phyloP scores from a whole-genome alignment of 37 sponge, comb jelly and placozoan genomes.

The Ephydatia muelleri region DNA sequence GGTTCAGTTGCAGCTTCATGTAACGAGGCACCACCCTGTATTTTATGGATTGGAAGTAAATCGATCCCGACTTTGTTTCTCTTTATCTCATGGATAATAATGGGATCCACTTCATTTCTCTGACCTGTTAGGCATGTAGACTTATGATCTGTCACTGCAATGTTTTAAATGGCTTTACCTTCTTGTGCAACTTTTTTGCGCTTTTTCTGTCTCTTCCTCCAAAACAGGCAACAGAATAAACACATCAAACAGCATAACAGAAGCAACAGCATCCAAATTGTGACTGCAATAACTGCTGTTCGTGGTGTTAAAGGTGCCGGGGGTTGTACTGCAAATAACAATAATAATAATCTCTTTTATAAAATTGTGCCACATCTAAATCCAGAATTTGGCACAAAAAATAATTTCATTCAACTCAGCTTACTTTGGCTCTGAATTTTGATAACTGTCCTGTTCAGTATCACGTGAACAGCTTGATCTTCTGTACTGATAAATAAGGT shows the following conservation, averaged over 20 bases:
- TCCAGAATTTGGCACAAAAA: not conserved
- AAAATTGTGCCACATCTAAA: too few relatives aligned
- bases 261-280: not conserved
- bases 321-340: not conserved
- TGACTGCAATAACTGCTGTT: not conserved
- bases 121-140: not conserved
- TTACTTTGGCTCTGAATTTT: not conserved
- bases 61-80: not conserved
- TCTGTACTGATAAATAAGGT: not conserved
- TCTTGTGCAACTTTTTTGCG: not conserved
- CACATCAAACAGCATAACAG: not conserved
- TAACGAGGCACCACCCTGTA: not conserved
- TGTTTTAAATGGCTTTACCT: not conserved
- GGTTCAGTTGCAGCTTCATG: not conserved
- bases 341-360: not conserved
- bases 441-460: not conserved
- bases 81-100: not conserved
- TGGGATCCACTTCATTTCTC: not conserved
- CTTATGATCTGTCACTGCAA: not conserved
- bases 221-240: not conserved
- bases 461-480: not conserved
- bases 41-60: not conserved
- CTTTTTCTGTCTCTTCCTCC: not conserved
- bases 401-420: not conserved
- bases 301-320: not conserved